Conservation (phyloP, 2,888 invertebrate species). For the Aleiodes testaceus region DNA sequence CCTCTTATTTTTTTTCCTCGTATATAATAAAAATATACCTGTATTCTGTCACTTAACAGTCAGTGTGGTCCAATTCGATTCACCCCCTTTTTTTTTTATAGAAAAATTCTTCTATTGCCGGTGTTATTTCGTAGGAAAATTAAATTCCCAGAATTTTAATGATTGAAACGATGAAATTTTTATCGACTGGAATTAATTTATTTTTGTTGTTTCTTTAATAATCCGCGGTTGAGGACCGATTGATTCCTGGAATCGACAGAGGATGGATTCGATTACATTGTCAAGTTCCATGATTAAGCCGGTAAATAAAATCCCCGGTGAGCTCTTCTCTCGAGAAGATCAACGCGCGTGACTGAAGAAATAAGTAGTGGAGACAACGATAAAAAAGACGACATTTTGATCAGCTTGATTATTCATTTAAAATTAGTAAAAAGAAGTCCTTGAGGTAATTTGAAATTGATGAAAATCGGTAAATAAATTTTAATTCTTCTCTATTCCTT, state of each 20-base stretch:
- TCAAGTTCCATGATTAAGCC: conserved; percentile 53
- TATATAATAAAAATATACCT: conserved; percentile 29
- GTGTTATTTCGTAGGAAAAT: conserved; percentile 24
- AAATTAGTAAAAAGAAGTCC: background rate
- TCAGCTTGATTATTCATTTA: too few relatives aligned
- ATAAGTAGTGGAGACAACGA: conserved; percentile 28
- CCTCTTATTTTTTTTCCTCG: conserved; percentile 40
- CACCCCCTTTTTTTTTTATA: conserved; percentile 54
- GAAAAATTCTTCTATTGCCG: conserved; percentile 3
- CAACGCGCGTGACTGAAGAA: conserved; percentile 35
- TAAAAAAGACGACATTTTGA: background rate
- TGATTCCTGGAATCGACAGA: conserved; percentile 51
- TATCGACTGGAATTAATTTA: conserved; percentile 4
- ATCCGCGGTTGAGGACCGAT: conserved; percentile 36
- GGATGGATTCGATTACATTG: conserved; percentile 56
- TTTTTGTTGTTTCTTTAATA: conserved; percentile 8
- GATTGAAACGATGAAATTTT: background rate
- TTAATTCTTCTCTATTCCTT: background rate
- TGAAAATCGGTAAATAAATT: too few relatives aligned
- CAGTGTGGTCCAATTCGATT: conserved; percentile 57
- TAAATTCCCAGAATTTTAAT: background rate
- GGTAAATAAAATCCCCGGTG: conserved; percentile 49
- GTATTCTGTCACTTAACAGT: conserved; percentile 37
- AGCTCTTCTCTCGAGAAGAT: conserved; percentile 50
- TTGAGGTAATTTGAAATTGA: too few relatives aligned